A percentile compares a stretch with the other conserved stretches of the same genome.
These are phyloP conservation scores for Melanchra persicariae DNA, from an alignment of 2,888 invertebrate genomes.

Conservation along the genomic window DNA sequence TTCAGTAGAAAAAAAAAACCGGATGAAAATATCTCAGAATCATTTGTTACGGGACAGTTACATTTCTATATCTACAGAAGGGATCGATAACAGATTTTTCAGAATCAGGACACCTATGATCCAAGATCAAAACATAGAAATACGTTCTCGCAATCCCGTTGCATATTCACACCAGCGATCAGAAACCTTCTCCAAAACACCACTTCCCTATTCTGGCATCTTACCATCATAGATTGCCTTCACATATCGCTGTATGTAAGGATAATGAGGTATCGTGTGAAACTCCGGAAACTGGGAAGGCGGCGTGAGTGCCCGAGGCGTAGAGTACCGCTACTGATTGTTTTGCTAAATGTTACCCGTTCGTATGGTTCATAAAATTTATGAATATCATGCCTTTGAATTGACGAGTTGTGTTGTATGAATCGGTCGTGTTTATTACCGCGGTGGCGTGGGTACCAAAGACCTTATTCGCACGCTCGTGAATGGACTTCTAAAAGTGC, in stretches of 20 bases:
- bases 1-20: not conserved
- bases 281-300: constrained; percentile 69
- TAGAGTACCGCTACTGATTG: constrained; percentile 86
- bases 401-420: constrained; percentile 65
- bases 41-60: not conserved
- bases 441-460: constrained; percentile 30
- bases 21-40: not conserved
- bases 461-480: constrained; percentile 30
- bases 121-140: not conserved
- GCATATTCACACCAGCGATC: not conserved
- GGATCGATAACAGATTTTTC: not conserved
- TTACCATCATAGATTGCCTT: constrained; percentile 55
- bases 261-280: constrained; percentile 82
- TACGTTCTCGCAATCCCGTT: not conserved
- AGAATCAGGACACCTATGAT: not conserved
- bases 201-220: constrained; percentile 25
- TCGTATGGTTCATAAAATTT: constrained; percentile 66
- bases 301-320: constrained; percentile 85
- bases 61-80: not conserved
- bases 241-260: constrained; percentile 60
- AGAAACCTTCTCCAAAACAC: constrained; percentile 23
- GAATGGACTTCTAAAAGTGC: constrained; percentile 49
- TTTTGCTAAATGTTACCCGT: constrained; percentile 80
- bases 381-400: constrained; percentile 70
- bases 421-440: constrained; percentile 67